phyloP scores from a whole-genome alignment of 2,888 invertebrate genomes.

The Bugulina stolonifera region DNA sequence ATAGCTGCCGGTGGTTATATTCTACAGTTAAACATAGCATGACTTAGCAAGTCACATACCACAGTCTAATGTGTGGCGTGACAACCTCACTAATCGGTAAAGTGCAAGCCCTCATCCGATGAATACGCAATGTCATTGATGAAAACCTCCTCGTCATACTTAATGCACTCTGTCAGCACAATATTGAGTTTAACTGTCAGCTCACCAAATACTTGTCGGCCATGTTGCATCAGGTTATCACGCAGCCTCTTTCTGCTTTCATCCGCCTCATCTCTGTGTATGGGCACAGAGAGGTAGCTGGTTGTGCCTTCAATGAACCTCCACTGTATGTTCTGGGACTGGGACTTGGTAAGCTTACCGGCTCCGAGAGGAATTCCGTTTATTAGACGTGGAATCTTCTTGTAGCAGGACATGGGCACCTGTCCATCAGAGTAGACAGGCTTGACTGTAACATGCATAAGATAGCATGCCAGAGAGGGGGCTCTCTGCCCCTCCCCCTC shows the following conservation, averaged over 20 bases:
- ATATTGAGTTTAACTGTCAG: conserved; percentile 42
- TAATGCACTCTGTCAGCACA: conserved; percentile 40
- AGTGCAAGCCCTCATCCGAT: conserved; percentile 41
- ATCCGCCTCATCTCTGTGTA: conserved; percentile 41
- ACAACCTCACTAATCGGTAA: conserved; percentile 37
- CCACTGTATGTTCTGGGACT: conserved; percentile 40
- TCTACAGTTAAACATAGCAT: too few relatives aligned
- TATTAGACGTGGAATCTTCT: conserved; percentile 42
- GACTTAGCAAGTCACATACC: too few relatives aligned
- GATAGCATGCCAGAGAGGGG: background rate
- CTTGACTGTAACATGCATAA: conserved; percentile 17
- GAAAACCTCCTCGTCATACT: conserved; percentile 41
- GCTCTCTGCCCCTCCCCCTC: background rate
- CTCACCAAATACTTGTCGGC: conserved; percentile 43
- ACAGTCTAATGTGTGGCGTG: too few relatives aligned
- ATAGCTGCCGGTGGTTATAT: too few relatives aligned
- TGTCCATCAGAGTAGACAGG: conserved; percentile 32
- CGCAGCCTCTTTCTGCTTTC: conserved; percentile 37
- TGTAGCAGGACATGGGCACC: conserved; percentile 39
- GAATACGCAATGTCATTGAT: conserved; percentile 44
- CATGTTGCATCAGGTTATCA: conserved; percentile 38
- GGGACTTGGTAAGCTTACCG: conserved; percentile 39
- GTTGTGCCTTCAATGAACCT: conserved; percentile 42
- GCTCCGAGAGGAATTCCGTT: conserved; percentile 47
- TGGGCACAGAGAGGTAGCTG: conserved; percentile 42